phyloP scores from a whole-genome alignment of 2,797 vertebrate species.

The Amazonetta brasiliensis region DNA sequence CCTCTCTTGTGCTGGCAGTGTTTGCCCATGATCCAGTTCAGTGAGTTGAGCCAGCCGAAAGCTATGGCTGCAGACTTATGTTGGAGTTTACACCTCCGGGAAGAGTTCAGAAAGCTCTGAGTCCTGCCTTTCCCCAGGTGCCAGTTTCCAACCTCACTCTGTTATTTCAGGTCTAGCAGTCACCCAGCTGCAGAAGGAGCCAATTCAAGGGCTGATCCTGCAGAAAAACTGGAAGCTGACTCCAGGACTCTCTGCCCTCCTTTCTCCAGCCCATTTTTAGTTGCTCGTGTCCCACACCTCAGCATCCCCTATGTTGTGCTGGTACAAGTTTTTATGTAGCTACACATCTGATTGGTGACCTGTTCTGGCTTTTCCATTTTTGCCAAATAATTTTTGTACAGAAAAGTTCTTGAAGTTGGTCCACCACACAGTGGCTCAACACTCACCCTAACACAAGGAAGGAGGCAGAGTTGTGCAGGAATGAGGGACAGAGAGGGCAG shows the following conservation, averaged over 20 bases:
- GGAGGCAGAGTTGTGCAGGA: neutral
- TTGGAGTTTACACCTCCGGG: neutral
- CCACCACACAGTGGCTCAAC: neutral
- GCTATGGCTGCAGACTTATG: rapidly evolving
- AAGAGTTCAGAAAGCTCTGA: neutral
- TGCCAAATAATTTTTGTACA: neutral
- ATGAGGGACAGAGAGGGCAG: neutral
- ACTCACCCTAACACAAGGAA: neutral
- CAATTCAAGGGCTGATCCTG: neutral
- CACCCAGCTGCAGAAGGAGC: neutral
- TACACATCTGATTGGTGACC: neutral
- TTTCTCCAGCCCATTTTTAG: neutral
- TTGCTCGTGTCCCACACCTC: neutral
- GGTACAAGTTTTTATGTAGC: neutral
- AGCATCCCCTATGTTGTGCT: neutral
- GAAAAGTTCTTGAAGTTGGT: rapidly evolving
- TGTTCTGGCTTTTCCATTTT: neutral
- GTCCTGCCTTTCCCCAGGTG: neutral
- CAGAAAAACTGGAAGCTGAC: neutral
- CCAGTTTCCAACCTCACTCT: neutral
- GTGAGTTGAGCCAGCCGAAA: rapidly evolving
- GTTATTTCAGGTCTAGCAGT: neutral
- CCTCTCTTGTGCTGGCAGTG: neutral
- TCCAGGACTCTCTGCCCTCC: neutral
- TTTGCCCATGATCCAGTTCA: neutral